phyloP scores from a whole-genome alignment of 2,888 invertebrate genomes.

The Diaphora mendica region DNA sequence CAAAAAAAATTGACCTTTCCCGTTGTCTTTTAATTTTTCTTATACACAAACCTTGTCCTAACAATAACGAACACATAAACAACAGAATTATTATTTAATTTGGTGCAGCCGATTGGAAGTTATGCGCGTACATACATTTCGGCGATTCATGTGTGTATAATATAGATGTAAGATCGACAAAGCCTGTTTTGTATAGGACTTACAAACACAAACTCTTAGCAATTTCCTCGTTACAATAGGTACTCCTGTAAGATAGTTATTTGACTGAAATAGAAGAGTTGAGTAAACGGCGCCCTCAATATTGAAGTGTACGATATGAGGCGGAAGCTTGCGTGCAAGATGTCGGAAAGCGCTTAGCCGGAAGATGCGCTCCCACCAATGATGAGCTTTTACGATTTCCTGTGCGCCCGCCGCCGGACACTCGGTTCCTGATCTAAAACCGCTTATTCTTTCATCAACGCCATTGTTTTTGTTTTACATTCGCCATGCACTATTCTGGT shows the following conservation, averaged over 20 bases:
- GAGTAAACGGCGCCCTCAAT: constrained; percentile 63
- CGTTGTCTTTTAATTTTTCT: too few species aligned
- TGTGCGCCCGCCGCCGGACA: constrained; percentile 68
- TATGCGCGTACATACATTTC: too few species aligned
- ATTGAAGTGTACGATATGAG: constrained; percentile 72
- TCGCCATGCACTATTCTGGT: not conserved
- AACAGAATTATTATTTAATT: too few species aligned
- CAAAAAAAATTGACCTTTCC: too few species aligned
- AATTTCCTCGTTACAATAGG: constrained; percentile 15
- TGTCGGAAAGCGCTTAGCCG: constrained; percentile 77
- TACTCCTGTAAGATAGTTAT: constrained; percentile 15
- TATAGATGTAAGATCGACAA: not conserved
- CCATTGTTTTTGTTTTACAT: constrained; percentile 19
- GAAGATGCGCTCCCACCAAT: constrained; percentile 76
- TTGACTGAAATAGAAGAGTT: constrained; percentile 66
- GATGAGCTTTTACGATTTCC: constrained; percentile 85
- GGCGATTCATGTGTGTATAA: too few species aligned
- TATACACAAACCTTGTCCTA: too few species aligned
- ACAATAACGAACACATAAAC: too few species aligned
- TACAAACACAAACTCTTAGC: constrained; percentile 2
- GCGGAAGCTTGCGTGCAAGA: constrained; percentile 72
- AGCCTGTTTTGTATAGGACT: constrained; percentile 6
- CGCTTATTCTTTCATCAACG: constrained; percentile 60
- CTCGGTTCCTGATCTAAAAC: constrained; percentile 59
- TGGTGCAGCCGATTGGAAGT: too few species aligned